Conservation (phyloP, 2,888 invertebrate species). For the Euphydryas editha region DNA sequence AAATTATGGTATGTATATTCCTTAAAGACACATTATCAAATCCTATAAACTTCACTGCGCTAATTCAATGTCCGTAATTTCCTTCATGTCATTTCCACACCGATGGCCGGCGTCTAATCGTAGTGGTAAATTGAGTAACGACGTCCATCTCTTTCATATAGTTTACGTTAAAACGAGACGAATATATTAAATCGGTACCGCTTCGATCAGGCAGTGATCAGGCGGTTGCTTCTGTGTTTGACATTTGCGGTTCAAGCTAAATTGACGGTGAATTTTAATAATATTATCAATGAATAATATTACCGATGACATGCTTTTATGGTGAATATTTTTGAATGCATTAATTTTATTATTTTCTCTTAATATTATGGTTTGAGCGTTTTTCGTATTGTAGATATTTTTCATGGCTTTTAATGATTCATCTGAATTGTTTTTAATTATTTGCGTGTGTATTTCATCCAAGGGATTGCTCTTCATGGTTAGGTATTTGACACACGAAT, state of each 20-base stretch:
- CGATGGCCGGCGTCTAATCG: slow-evolving; percentile 33
- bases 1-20: no score
- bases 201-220: slow-evolving; percentile 19
- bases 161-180: slow-evolving; percentile 6
- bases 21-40: neutral
- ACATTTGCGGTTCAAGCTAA: slow-evolving; percentile 37
- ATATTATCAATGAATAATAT: neutral
- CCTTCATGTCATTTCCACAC: slow-evolving; percentile 40
- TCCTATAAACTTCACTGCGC: slow-evolving; percentile 22
- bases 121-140: slow-evolving; percentile 16
- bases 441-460: no score
- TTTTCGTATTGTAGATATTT: neutral
- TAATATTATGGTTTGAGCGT: neutral
- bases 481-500: no score
- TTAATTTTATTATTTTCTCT: neutral
- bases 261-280: slow-evolving; percentile 23
- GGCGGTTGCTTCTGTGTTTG: slow-evolving; percentile 31
- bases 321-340: neutral
- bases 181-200: slow-evolving; percentile 22
- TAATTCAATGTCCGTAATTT: slow-evolving; percentile 42
- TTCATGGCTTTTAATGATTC: no score
- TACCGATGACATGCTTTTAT: neutral
- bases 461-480: no score
- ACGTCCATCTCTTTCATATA: slow-evolving; percentile 35
- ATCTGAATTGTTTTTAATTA: no score